Evolutionary conservation across 2,797 vertebrate species (phyloP).

Genomic region (Sebastes trivittatus): DNA sequence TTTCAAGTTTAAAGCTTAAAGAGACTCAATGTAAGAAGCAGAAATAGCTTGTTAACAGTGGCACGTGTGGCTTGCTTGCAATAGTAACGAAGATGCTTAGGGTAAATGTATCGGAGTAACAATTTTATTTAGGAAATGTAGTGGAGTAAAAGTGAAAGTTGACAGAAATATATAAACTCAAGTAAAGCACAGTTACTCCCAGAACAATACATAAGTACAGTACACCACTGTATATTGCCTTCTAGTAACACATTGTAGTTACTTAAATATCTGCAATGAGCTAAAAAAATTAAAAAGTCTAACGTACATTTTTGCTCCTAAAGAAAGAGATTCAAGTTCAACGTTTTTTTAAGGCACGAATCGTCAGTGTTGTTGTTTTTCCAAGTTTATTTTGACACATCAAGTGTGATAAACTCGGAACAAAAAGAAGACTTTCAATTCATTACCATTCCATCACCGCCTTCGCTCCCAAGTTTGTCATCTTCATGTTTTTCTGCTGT

Average conservation of each 20-base stretch:
- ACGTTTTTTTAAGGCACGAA: not conserved
- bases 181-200: not conserved
- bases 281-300: no score
- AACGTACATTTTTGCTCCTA: not conserved
- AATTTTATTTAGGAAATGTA: no score
- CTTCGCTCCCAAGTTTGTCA: conserved; percentile 52
- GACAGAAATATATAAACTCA: no score
- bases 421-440: conserved; percentile 21
- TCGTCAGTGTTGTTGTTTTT: conserved; percentile 8
- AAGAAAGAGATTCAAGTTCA: not conserved
- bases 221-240: not conserved
- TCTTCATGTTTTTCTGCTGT: conserved; percentile 55
- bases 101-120: no score
- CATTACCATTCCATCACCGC: conserved; percentile 40
- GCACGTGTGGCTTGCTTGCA: no score
- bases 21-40: no score
- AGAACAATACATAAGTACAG: not conserved
- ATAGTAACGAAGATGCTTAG: no score
- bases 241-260: not conserved
- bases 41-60: no score
- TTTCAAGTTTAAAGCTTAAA: no score
- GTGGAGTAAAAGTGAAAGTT: no score
- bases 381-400: conserved; percentile 27
- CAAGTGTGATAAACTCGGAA: conserved; percentile 20
- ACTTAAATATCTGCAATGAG: not conserved